phyloP scores from a whole-genome alignment of 2,797 vertebrate genomes.

The Pipistrellus pygmaeus region DNA sequence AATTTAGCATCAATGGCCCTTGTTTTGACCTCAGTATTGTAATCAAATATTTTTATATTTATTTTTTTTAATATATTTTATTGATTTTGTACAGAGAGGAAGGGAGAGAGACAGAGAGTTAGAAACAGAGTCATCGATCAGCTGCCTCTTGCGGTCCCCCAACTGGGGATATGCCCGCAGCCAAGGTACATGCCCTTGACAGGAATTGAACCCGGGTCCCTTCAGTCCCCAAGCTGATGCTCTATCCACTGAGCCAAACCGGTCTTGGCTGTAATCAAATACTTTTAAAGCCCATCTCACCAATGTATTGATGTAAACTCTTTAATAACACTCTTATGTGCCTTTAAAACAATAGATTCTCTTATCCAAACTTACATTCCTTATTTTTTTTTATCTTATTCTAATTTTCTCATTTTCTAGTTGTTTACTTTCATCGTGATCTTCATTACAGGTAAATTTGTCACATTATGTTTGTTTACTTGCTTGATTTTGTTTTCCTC shows the following conservation, averaged over 20 bases:
- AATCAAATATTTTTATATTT: not conserved
- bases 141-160: too few relatives aligned
- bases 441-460: not conserved
- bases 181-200: too few relatives aligned
- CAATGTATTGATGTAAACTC: not conserved
- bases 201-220: too few relatives aligned
- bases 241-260: too few relatives aligned
- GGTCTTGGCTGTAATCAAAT: not conserved
- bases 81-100: too few relatives aligned
- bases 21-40: not conserved
- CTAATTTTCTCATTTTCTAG: not conserved
- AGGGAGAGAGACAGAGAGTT: too few relatives aligned
- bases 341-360: not conserved
- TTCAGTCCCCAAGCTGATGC: too few relatives aligned
- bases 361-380: not conserved
- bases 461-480: not conserved
- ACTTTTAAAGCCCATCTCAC: not conserved
- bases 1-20: not conserved
- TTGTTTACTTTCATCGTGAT: not conserved
- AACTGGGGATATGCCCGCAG: too few relatives aligned
- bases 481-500: not conserved
- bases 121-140: too few relatives aligned
- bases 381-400: slow-evolving; percentile 17
- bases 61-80: too few relatives aligned
- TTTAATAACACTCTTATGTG: not conserved